Evolutionary conservation across 2,113 vertebrate species (phyloP).

Genomic region (Lycocorax pyrrhopterus): DNA sequence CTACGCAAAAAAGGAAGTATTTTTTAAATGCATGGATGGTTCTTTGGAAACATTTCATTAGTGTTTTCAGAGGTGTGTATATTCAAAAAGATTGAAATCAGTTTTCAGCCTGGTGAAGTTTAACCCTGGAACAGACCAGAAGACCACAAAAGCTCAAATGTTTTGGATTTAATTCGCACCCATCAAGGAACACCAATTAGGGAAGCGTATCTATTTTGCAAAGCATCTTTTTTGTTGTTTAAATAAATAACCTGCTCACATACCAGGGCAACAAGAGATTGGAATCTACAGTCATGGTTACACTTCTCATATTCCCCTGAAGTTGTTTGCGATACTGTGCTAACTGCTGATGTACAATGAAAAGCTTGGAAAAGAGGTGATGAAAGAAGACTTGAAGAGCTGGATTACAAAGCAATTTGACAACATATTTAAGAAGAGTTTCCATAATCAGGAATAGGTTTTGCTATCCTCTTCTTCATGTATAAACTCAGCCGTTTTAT

Average conservation of each 20-base stretch:
- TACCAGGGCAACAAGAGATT: background rate
- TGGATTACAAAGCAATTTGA: background rate
- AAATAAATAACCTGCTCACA: background rate
- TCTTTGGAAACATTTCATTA: background rate
- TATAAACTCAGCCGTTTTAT: background rate
- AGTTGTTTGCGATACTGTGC: background rate
- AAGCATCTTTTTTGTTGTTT: background rate
- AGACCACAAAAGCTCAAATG: background rate
- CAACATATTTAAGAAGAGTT: background rate
- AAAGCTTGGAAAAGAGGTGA: background rate
- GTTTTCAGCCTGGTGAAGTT: background rate
- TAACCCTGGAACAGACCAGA: background rate
- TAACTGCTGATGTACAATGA: background rate
- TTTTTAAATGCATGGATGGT: background rate
- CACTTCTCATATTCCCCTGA: background rate
- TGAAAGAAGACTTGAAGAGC: background rate
- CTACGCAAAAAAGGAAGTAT: background rate
- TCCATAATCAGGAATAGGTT: background rate
- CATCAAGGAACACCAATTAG: background rate
- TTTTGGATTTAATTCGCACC: background rate
- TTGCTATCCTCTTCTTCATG: background rate
- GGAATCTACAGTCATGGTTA: background rate
- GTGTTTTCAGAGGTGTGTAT: background rate
- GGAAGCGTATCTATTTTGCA: background rate
- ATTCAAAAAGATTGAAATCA: background rate